These are phyloP conservation scores for Habrosyne pyritoides DNA, from an alignment of 2,888 invertebrate genomes.

Conservation along the genomic window DNA sequence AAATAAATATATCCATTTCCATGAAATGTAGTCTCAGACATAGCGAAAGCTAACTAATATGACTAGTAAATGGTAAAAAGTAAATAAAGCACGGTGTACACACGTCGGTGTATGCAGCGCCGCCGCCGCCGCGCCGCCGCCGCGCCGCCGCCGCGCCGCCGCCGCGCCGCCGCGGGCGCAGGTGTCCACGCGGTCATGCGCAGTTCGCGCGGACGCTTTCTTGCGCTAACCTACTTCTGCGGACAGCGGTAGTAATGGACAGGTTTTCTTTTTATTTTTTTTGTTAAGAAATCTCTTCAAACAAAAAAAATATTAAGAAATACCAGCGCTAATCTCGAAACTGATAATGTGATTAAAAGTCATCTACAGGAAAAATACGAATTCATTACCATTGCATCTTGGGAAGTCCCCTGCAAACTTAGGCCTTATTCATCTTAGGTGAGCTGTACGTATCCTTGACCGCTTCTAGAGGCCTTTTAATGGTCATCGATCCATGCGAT, in stretches of 20 bases:
- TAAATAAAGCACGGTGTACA: neutral
- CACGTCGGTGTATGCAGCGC: neutral
- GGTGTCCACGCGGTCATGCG: conserved; percentile 34
- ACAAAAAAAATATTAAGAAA: no score
- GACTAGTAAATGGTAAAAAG: neutral
- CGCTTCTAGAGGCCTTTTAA: no score
- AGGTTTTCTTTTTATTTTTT: conserved; percentile 18
- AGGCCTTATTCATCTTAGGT: no score
- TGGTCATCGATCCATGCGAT: no score
- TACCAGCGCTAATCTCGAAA: no score
- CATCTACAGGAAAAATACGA: no score
- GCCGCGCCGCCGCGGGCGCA: conserved; percentile 22
- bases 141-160: neutral
- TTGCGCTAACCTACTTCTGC: conserved; percentile 71
- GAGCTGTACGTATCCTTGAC: no score
- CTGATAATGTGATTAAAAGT: no score
- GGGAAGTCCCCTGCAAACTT: no score
- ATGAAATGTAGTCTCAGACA: neutral
- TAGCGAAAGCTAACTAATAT: conserved; percentile 1
- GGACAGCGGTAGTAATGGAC: conserved; percentile 46
- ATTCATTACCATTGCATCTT: no score
- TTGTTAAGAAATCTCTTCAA: neutral
- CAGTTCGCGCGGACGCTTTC: conserved; percentile 63
- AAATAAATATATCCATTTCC: neutral
- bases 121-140: neutral